phyloP scores from a whole-genome alignment of 1,140 invertebrate species.

The Diorhabda elongata region DNA sequence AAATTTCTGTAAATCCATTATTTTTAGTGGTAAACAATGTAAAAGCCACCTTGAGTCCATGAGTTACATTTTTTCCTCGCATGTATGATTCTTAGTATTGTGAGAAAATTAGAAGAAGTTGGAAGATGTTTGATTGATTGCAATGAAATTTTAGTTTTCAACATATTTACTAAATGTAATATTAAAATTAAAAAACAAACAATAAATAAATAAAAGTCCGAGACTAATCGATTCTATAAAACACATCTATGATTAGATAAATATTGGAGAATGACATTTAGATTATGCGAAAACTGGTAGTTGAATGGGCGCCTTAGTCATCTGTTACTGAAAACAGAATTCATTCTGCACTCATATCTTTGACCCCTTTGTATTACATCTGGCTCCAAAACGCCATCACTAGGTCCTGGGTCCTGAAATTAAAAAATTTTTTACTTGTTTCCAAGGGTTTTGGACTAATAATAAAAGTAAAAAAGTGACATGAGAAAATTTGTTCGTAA shows the following conservation, averaged over 20 bases:
- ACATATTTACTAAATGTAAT: too few relatives aligned
- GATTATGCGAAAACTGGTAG: not conserved
- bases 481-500: not conserved
- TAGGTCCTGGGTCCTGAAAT: constrained; percentile 36
- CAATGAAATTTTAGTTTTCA: too few relatives aligned
- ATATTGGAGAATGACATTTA: constrained; percentile 30
- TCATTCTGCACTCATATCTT: constrained; percentile 26
- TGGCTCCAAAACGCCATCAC: constrained; percentile 25
- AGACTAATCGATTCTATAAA: constrained; percentile 12
- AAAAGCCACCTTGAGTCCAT: too few relatives aligned
- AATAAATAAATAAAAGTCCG: not conserved
- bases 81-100: too few relatives aligned
- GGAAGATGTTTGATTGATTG: too few relatives aligned
- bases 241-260: constrained; percentile 15
- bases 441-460: not conserved
- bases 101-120: too few relatives aligned
- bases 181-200: not conserved
- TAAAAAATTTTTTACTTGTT: not conserved
- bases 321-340: constrained; percentile 23
- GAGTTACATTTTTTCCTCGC: too few relatives aligned
- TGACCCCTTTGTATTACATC: constrained; percentile 27
- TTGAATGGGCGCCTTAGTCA: constrained; percentile 34
- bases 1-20: too few relatives aligned
- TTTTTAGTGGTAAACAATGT: too few relatives aligned
- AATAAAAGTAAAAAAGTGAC: not conserved